A percentile compares a stretch with the other conserved stretches of the same genome.
These are phyloP conservation scores for Spinibarbus caldwelli DNA, from an alignment of 2,797 vertebrate genomes.

Conservation along the genomic window DNA sequence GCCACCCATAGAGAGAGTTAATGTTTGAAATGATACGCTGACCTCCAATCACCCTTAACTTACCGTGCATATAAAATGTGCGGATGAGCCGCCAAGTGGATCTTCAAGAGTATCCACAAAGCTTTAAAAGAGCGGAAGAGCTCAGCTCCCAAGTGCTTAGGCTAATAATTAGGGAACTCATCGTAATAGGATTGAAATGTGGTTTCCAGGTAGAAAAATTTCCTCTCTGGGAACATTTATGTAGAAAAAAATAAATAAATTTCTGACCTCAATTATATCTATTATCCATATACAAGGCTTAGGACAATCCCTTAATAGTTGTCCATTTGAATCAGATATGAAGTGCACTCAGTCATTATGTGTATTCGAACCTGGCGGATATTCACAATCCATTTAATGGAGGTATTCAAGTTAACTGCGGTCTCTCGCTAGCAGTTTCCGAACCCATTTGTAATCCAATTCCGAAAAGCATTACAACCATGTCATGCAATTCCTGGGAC, in stretches of 20 bases:
- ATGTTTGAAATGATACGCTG: conserved; percentile 15
- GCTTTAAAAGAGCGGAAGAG: conserved; percentile 3
- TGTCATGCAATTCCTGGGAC: not conserved
- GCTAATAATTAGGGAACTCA: conserved; percentile 18
- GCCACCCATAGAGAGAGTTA: not conserved
- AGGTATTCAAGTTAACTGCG: conserved; percentile 9
- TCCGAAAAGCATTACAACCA: conserved; percentile 28
- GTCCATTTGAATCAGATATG: conserved; percentile 1
- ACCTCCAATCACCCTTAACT: conserved; percentile 14
- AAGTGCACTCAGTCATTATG: conserved; percentile 27
- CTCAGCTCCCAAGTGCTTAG: conserved; percentile 15
- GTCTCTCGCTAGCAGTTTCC: not conserved
- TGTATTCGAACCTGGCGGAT: not conserved
- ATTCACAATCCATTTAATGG: conserved; percentile 40
- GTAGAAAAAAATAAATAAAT: not conserved
- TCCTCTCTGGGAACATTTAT: conserved; percentile 12
- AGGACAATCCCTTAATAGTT: not conserved
- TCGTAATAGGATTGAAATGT: conserved; percentile 2
- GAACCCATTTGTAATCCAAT: conserved; percentile 30
- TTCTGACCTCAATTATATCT: conserved; percentile 4
- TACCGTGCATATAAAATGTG: conserved; percentile 1
- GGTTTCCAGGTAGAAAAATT: not conserved
- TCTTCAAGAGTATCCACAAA: conserved; percentile 12
- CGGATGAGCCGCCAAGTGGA: not conserved
- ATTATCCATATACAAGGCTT: conserved; percentile 27